Conservation (phyloP, 1,140 invertebrate genomes). For the Plutomurus gul region DNA sequence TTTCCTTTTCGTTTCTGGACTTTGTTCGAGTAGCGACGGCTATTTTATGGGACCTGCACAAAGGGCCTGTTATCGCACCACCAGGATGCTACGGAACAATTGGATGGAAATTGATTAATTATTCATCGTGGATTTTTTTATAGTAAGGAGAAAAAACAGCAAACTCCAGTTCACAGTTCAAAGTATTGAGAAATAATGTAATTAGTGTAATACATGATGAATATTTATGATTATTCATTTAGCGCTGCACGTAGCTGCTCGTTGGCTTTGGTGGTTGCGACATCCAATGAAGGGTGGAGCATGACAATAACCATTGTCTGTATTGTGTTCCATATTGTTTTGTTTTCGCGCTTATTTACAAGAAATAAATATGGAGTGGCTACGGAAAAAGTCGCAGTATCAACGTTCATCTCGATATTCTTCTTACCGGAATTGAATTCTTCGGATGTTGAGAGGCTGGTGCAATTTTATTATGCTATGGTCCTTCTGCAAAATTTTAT, state of each 20-base stretch:
- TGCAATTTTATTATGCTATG: constrained; percentile 44
- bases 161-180: too few relatives aligned
- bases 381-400: constrained; percentile 39
- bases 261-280: constrained; percentile 34
- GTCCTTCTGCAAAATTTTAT: constrained; percentile 42
- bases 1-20: constrained; percentile 48
- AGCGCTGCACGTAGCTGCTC: constrained; percentile 21
- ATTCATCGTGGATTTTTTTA: constrained; percentile 44
- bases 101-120: constrained; percentile 39
- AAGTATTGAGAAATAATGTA: neutral
- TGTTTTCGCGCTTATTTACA: constrained; percentile 40
- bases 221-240: neutral
- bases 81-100: neutral
- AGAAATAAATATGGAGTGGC: constrained; percentile 38
- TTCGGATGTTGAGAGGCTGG: neutral
- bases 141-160: constrained; percentile 43
- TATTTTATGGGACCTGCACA: constrained; percentile 43
- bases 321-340: constrained; percentile 5
- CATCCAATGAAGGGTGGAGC: neutral
- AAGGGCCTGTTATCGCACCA: constrained; percentile 44
- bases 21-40: constrained; percentile 45
- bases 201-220: neutral
- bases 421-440: constrained; percentile 46
- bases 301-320: neutral
- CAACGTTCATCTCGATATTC: constrained; percentile 47